Percentiles rank a stretch among this genome's conserved stretches.
These are phyloP conservation scores for Pangasianodon gigas DNA, from an alignment of 2,113 vertebrate species.

Conservation along the genomic window DNA sequence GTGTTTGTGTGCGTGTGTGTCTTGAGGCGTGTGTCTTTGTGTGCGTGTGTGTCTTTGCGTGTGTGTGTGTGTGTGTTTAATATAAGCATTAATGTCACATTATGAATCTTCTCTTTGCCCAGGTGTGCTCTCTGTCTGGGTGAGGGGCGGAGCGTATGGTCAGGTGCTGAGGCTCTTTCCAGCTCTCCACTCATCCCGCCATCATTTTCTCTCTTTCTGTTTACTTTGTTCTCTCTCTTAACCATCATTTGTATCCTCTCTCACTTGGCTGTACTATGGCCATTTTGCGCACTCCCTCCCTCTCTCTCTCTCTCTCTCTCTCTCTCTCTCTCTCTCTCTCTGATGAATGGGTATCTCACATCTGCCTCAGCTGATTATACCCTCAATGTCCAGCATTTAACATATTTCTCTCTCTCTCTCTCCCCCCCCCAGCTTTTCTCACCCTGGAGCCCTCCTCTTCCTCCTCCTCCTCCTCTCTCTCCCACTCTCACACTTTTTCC, in stretches of 20 bases:
- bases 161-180: conserved; percentile 20
- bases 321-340: neutral
- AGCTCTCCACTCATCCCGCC: neutral
- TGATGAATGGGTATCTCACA: neutral
- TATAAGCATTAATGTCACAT: neutral
- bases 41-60: neutral
- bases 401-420: neutral
- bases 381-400: conserved; percentile 7
- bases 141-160: conserved; percentile 16
- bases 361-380: neutral
- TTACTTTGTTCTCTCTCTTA: neutral
- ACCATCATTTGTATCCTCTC: neutral
- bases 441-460: conserved; percentile 10
- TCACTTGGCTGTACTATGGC: neutral
- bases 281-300: neutral
- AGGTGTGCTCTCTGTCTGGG: neutral
- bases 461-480: conserved; percentile 17
- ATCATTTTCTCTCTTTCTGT: neutral
- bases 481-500: conserved; percentile 9
- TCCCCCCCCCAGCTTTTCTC: neutral
- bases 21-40: neutral
- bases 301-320: neutral
- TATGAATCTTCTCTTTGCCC: conserved; percentile 10
- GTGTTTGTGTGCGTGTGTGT: neutral
- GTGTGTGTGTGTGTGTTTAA: neutral